These are phyloP conservation scores for Standfussiana lucernea DNA, from an alignment of 2,888 invertebrate genomes.

Conservation along the genomic window DNA sequence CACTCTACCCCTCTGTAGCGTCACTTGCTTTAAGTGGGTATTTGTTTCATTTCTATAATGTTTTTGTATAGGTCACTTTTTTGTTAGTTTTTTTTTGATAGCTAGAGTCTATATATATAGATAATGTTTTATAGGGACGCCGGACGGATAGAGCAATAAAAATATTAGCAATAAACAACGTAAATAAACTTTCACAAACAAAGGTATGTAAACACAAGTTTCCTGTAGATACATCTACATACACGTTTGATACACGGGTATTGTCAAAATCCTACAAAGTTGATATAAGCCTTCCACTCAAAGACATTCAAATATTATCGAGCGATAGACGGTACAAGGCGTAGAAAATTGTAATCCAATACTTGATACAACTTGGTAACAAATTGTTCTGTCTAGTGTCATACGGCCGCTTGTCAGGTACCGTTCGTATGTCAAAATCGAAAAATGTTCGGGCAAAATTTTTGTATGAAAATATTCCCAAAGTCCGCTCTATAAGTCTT, in stretches of 20 bases:
- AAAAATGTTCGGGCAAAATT: no score
- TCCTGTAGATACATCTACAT: neutral
- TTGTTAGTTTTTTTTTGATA: neutral
- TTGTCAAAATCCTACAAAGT: neutral
- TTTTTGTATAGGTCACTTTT: constrained; percentile 20
- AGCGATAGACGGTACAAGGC: no score
- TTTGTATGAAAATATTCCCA: no score
- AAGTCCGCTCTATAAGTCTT: no score
- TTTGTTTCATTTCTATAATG: constrained; percentile 41
- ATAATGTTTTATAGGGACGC: neutral
- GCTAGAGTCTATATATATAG: neutral
- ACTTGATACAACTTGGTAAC: no score
- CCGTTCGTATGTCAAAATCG: no score
- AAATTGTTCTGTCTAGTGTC: no score
- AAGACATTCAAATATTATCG: no score
- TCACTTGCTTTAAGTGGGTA: constrained; percentile 56
- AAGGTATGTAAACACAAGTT: neutral
- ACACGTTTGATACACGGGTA: neutral
- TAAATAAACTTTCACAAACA: neutral
- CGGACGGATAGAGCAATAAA: neutral
- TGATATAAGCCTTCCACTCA: neutral
- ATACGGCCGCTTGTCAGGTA: no score
- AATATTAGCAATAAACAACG: neutral
- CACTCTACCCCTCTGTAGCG: constrained; percentile 65
- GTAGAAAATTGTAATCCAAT: no score